Percentiles rank a stretch among this genome's conserved stretches.
These are phyloP conservation scores for Hyperopisus bebe DNA, from an alignment of 2,113 vertebrate genomes.

Conservation along the genomic window DNA sequence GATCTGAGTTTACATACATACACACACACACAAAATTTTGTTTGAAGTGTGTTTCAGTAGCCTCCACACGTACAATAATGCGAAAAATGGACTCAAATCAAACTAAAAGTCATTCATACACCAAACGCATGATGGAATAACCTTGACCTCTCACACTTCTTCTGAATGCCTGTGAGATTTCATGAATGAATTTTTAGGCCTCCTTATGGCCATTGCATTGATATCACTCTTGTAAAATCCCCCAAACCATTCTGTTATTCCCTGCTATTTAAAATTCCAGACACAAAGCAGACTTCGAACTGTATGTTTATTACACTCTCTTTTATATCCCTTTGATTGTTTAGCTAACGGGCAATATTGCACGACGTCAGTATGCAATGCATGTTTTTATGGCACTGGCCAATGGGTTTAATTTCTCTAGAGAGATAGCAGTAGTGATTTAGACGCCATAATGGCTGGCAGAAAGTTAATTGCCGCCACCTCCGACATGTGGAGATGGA, in stretches of 20 bases:
- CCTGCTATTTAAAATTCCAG: conserved; percentile 8
- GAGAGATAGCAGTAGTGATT: conserved; percentile 13
- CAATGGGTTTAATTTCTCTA: conserved; percentile 11
- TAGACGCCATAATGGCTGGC: not conserved
- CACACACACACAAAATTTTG: not conserved
- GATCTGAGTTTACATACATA: no score
- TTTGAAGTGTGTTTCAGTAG: not conserved
- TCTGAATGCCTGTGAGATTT: not conserved
- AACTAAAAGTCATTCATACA: not conserved
- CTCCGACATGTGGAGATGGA: not conserved
- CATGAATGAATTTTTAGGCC: not conserved
- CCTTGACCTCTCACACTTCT: not conserved
- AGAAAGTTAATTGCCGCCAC: conserved; percentile 10
- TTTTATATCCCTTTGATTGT: conserved; percentile 12
- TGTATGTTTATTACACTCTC: not conserved
- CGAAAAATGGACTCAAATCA: not conserved
- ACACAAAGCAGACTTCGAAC: not conserved
- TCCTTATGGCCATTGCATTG: not conserved
- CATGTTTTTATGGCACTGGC: conserved; percentile 2
- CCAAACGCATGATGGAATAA: not conserved
- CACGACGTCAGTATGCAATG: not conserved
- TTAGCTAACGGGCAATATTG: conserved; percentile 9
- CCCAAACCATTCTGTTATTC: not conserved
- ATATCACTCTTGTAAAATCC: not conserved
- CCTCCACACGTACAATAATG: not conserved